A percentile compares a stretch with the other conserved stretches of the same genome.
Conservation (phyloP, 2,888 invertebrate genomes). For the Iphiclides podalirius region DNA sequence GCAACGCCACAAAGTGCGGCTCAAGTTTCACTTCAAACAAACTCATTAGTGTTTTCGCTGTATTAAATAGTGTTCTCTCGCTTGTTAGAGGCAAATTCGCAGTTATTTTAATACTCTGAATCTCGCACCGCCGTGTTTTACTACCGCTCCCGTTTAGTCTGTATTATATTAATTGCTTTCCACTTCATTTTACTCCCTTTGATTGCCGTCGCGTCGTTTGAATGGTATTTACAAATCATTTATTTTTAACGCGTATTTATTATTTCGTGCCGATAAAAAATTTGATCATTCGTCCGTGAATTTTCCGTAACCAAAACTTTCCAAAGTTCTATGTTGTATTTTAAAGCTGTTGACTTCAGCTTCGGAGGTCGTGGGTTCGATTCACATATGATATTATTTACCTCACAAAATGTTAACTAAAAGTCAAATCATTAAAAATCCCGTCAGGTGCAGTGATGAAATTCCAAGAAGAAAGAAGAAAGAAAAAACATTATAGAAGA, state of each 20-base stretch:
- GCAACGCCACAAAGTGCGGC: constrained; percentile 29
- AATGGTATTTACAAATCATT: too few species aligned
- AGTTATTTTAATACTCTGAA: constrained; percentile 22
- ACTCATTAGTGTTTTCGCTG: constrained; percentile 34
- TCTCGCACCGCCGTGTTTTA: constrained; percentile 18
- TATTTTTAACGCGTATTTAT: background rate
- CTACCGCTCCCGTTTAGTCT: constrained; percentile 19
- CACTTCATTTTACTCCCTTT: constrained; percentile 11
- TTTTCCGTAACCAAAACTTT: too few species aligned
- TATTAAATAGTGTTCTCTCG: constrained; percentile 31
- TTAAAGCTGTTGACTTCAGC: too few species aligned
- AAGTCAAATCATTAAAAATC: too few species aligned
- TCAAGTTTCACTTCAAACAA: constrained; percentile 33
- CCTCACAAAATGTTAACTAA: too few species aligned
- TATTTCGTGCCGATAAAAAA: background rate
- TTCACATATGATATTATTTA: too few species aligned
- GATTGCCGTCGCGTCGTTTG: constrained; percentile 3
- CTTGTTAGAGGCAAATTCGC: constrained; percentile 22
- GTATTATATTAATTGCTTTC: constrained; percentile 14
- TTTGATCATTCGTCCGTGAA: too few species aligned
- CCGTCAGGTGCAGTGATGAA: too few species aligned
- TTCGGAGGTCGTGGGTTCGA: too few species aligned
- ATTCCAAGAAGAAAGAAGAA: too few species aligned
- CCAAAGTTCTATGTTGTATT: too few species aligned
- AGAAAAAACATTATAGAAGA: too few species aligned